Base-by-base conservation (phyloP, 2,797 vertebrate species). In the Galago senegalensis region DNA sequence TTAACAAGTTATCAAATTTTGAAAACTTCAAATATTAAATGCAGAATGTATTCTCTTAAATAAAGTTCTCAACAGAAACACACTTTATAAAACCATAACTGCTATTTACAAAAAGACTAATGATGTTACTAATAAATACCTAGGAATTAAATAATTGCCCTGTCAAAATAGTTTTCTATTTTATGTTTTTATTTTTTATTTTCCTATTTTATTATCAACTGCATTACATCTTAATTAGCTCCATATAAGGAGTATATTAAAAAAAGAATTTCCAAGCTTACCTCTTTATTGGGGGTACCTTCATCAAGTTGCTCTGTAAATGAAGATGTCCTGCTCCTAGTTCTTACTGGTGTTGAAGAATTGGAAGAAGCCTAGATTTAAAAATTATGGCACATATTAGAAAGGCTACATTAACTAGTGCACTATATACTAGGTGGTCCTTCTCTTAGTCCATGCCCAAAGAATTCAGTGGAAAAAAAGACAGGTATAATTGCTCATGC, bases 281-380 rank as follows among this genome's bases (percentile, higher is more conserved):
- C 99, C 99, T 99, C 99, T 99, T 99, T 98, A 96, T 99, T 99
- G 82, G 99, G 99, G 89, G 98, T 96, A 87, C 97, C 98, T 95
- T 99, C 99, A 56, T 99, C 99, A 79, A 98, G 98, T 79, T 98
- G 98, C 23, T 98, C 98, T 31, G 98, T 97, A 98, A 98, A 95
- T 49, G 99, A 99, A 98, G 99, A 98, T 25, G 92, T 98, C 98
- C 98, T 98, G 73, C 96, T 98, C 93, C 98, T 98, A 82, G 70
- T 91, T 86, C 69, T 97, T 86, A 91, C 11, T 93, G 98, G 87
- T 67, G 97, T 69, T 94, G 98, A 96, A 77, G 97, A 91, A 65
- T 37, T 98, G 80, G 97, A 97, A 83, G 96, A 60, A 82, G 92
- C 97, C 99, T 99, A 98, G 31, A 96, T 79, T 97, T 84, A 96